Conservation (phyloP, 2,113 vertebrate genomes). For the Andinoacara biseriatus region DNA sequence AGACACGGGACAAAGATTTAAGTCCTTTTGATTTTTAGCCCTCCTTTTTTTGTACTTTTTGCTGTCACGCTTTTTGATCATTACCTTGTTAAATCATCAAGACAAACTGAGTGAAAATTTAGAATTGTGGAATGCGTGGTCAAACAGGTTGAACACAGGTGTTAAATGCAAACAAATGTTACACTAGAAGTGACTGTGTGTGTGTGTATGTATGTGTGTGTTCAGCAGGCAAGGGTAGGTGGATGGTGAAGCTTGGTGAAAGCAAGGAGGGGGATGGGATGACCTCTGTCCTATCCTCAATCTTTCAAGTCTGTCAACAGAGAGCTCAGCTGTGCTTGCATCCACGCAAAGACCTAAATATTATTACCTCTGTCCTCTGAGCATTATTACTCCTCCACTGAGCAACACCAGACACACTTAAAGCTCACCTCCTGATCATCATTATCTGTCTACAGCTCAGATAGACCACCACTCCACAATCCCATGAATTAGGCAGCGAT, state of each 20-base stretch:
- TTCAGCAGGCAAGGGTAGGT: slow-evolving; percentile 58
- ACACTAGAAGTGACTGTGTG: not conserved
- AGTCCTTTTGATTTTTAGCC: not conserved
- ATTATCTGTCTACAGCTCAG: slow-evolving; percentile 43
- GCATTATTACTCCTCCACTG: slow-evolving; percentile 52
- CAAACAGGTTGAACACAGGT: slow-evolving; percentile 15
- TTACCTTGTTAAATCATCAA: not conserved
- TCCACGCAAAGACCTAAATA: slow-evolving; percentile 73
- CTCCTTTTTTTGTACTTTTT: not conserved
- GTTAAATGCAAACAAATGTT: not conserved
- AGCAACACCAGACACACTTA: slow-evolving; percentile 34
- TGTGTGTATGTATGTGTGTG: not conserved
- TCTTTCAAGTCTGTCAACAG: slow-evolving; percentile 77
- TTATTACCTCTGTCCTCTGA: slow-evolving; percentile 69
- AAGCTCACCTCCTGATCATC: slow-evolving; percentile 37
- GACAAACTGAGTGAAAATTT: not conserved
- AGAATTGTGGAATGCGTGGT: not conserved
- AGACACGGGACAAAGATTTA: not conserved
- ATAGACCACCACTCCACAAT: not conserved
- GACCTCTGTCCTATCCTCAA: slow-evolving; percentile 64
- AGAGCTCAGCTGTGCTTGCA: slow-evolving; percentile 71
- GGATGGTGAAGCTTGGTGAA: slow-evolving; percentile 15
- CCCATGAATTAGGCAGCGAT: slow-evolving; percentile 2
- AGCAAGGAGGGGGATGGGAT: not conserved
- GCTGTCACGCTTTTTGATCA: not conserved